Base-by-base conservation (phyloP, 2,888 invertebrate genomes). In the Hypomecis atomaria region DNA sequence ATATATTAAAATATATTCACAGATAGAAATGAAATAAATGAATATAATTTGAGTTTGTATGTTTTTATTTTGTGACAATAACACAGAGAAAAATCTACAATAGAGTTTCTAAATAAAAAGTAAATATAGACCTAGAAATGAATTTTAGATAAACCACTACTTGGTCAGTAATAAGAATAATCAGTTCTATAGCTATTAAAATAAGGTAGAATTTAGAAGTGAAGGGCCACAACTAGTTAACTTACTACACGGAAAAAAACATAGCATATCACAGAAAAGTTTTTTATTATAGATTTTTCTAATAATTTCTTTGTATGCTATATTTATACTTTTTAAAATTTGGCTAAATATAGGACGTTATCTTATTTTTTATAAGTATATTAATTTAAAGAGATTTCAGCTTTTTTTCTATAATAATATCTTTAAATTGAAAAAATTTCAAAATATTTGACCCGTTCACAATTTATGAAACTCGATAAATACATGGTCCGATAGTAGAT, bases 141-240 rank as follows among this genome's bases (percentile, higher is more conserved):
- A 57, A 23, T 42, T 33, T 63, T 37, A 62, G 54, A 61, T 45
- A n/a, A n/a, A 48, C 56, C 57, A 68, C 59, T 55, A 59, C 42
- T 67, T 68, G 64, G 66, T 68, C 60, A 65, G 56, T 44, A 52
- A 55, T 65, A 56, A 56, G 8, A 36, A n/a, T 38, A 23, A 23
- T 23, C 23, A 23, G 23, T 3, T 23, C 23, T 33, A 42, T 40
- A n/a, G 6, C 10, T 52, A 40, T 52, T 3, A 23, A 1, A 45
- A 47, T 60, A 61, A 61, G 44, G 37, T 65, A 36, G 50, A 60
- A 53, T 63, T 49, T 62, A 64, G 7, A 59, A 58, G 55, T 56
- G 37, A 59, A 37, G n/a, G 56, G 52, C 49, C 11, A n/a, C 37
- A n/a, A n/a, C 43, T 62, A 38, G 11, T 13, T 33, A 34, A 4